These are phyloP conservation scores for Cranoglanis bouderius DNA, from an alignment of 2,113 vertebrate genomes.

Conservation along the genomic window DNA sequence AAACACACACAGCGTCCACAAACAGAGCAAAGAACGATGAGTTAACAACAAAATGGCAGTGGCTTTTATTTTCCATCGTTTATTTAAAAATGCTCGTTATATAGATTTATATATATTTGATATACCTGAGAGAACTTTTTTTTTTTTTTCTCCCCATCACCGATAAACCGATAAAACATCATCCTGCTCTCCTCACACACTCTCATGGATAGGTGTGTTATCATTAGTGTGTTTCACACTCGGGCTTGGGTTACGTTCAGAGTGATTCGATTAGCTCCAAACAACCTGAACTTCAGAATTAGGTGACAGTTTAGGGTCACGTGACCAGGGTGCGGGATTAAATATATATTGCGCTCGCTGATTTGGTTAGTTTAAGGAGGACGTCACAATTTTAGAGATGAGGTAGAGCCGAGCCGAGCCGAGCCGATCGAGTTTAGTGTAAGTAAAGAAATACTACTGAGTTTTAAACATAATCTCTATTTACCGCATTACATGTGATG, in stretches of 20 bases:
- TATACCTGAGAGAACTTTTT: slow-evolving; percentile 81
- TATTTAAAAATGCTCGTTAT: slow-evolving; percentile 64
- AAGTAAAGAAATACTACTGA: not conserved
- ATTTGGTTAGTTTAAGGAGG: not conserved
- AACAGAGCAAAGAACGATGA: slow-evolving; percentile 67
- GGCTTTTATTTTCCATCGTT: slow-evolving; percentile 74
- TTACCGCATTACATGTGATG: not conserved
- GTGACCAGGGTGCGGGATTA: slow-evolving; percentile 17
- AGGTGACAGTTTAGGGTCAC: slow-evolving; percentile 12
- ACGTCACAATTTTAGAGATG: not conserved
- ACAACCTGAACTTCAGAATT: not conserved
- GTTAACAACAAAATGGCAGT: slow-evolving; percentile 70
- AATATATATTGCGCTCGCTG: slow-evolving; percentile 41
- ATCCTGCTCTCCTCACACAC: slow-evolving; percentile 54
- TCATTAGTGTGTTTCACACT: slow-evolving; percentile 15
- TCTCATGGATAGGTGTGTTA: slow-evolving; percentile 59
- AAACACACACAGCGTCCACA: slow-evolving; percentile 49
- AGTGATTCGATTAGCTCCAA: slow-evolving; percentile 11
- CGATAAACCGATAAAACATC: slow-evolving; percentile 55
- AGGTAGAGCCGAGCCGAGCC: not conserved
- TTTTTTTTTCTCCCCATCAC: slow-evolving; percentile 72
- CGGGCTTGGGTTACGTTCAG: not conserved
- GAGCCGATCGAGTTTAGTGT: not conserved
- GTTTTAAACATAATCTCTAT: not conserved
- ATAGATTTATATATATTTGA: slow-evolving; percentile 34